Evolutionary conservation across 2,113 vertebrate species (phyloP).

Genomic region (Butorides virescens): DNA sequence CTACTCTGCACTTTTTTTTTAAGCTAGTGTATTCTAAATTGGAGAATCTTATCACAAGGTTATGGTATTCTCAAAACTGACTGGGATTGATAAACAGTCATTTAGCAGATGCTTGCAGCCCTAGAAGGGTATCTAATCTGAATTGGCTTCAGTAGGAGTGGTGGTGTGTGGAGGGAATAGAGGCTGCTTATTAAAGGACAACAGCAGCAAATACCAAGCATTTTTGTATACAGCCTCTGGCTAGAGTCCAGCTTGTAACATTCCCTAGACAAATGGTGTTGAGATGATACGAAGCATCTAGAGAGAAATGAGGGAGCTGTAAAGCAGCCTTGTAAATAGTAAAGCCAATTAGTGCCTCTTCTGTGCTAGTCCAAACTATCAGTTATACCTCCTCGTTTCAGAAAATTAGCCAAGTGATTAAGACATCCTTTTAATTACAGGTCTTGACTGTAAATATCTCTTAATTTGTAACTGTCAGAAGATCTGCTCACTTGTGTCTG

Average conservation of each 20-base stretch:
- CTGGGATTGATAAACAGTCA: not conserved
- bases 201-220: slow-evolving; percentile 49
- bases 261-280: not conserved
- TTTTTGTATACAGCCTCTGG: slow-evolving; percentile 47
- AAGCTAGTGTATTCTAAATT: not conserved
- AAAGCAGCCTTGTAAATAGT: not conserved
- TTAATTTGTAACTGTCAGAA: slow-evolving; percentile 28
- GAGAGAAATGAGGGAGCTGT: not conserved
- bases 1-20: not conserved
- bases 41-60: not conserved
- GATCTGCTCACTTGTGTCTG: not conserved
- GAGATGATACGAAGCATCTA: slow-evolving; percentile 10
- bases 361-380: not conserved
- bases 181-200: slow-evolving; percentile 37
- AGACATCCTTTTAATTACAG: slow-evolving; percentile 6
- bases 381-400: not conserved
- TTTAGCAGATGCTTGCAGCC: not conserved
- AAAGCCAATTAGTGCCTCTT: not conserved
- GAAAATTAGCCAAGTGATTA: not conserved
- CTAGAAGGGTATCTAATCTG: not conserved
- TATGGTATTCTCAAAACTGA: not conserved
- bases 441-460: not conserved
- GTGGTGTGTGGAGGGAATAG: not conserved
- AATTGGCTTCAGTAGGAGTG: not conserved
- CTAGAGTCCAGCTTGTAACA: slow-evolving; percentile 3